Evolutionary conservation across 2,113 vertebrate species (phyloP), one percentile per base, ranked within the genome.

Genomic region (Atractosteus spatula): DNA sequence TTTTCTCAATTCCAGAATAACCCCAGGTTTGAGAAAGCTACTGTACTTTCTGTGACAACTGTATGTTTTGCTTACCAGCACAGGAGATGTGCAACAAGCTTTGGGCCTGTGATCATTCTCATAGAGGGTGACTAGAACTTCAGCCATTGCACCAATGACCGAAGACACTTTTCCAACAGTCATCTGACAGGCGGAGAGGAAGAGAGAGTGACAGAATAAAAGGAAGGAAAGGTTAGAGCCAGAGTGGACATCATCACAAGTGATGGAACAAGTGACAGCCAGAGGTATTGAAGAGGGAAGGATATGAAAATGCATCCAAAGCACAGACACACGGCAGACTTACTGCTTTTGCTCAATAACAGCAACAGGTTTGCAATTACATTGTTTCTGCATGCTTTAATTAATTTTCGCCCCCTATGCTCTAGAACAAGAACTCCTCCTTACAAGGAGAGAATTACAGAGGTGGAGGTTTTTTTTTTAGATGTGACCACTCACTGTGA

Each of bases 91-190:
- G 74, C 85, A 78, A 80, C 83, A 83, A 75, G 93, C 80, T 86
- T 89, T 94, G 81, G 94, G 95, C 81, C 93, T 94, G 91, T 99
- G 96, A 90, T 98, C 96, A 42, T 94, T 98, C 89, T 96, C 93
- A 81, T 98, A 99, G 2, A 99, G 92, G 92, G 94, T 91, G 85
- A 96, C 94, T 89, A 99, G 91, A 55, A 93, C 88, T 89, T 97
- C 95, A 73, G 97, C 97, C 84, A 95, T 94, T 81, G 95, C 95
- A 73, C 94, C 93, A 84, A 98, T 94, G 70, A 92, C 87, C 71
- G 83, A 86, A 0, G 96, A 97, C 0, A 99, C 96, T 76, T 93
- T 98, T 71, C 96, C 97, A 78, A 98, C 94, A 41, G 94, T 97
- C 76, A 88, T 93, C 97, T 99, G 91, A 85, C 76, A 80, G 45